A percentile compares a stretch with the other conserved stretches of the same genome.
Conservation (phyloP, 1,140 invertebrate species). For the Artemia franciscana region DNA sequence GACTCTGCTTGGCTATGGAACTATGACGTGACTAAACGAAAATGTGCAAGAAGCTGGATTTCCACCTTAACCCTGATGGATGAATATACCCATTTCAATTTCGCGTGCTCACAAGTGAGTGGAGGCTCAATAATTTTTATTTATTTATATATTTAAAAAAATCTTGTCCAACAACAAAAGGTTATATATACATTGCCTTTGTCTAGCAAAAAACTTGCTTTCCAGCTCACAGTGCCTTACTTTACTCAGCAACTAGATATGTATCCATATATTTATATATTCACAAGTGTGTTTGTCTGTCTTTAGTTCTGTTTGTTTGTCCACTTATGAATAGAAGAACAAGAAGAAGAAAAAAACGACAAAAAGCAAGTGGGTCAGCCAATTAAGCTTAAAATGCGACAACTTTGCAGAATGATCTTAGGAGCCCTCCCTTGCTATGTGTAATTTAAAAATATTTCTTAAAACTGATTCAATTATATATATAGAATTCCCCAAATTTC, state of each 20-base stretch:
- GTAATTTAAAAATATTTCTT: no score
- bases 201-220: no score
- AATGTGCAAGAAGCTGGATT: conserved; percentile 28
- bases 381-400: no score
- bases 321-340: neutral
- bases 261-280: neutral
- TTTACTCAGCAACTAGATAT: neutral
- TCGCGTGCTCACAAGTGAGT: conserved; percentile 28
- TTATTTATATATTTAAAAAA: conserved; percentile 7
- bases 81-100: conserved; percentile 25
- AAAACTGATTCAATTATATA: no score
- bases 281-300: conserved; percentile 2
- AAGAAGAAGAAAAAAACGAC: no score
- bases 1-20: conserved; percentile 32
- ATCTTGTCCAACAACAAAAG: no score
- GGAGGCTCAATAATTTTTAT: conserved; percentile 3
- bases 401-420: no score
- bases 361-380: no score
- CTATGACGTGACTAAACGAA: conserved; percentile 29
- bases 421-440: no score
- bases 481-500: no score
- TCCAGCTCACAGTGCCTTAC: no score
- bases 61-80: conserved; percentile 26
- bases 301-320: neutral
- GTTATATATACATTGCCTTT: no score